Conservation (phyloP, 2,113 vertebrate species). For the Diglossa brunneiventris region DNA sequence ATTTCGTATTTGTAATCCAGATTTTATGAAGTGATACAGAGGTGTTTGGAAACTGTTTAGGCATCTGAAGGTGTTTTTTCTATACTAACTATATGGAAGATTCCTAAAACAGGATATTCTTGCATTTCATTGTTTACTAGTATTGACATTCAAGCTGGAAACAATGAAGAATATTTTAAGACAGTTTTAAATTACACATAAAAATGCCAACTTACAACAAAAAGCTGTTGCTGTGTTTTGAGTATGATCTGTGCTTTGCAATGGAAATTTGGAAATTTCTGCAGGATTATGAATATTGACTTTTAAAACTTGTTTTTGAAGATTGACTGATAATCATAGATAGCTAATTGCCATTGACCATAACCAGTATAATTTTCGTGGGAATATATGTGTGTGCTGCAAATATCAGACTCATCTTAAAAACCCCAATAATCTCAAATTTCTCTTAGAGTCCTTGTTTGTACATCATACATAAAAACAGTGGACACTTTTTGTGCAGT, state of each 20-base stretch:
- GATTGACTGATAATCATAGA: neutral
- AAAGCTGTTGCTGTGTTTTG: neutral
- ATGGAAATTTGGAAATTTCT: neutral
- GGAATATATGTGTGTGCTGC: neutral
- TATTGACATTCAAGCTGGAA: neutral
- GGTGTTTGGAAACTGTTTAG: neutral
- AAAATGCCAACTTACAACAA: neutral
- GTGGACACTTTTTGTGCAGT: accelerated
- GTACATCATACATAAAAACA: neutral
- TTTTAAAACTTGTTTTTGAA: neutral
- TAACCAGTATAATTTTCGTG: neutral
- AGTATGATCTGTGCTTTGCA: neutral
- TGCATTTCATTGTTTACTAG: neutral
- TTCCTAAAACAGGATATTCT: neutral
- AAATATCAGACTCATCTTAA: neutral
- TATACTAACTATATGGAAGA: neutral
- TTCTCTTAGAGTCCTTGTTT: neutral
- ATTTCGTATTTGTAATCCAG: neutral
- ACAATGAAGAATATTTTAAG: neutral
- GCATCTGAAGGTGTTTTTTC: neutral
- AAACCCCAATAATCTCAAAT: neutral
- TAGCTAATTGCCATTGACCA: neutral
- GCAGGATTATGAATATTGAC: neutral
- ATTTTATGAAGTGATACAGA: neutral
- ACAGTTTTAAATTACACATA: neutral